A percentile compares a stretch with the other conserved stretches of the same genome.
Evolutionary conservation across 1,140 invertebrate genomes (phyloP).

Genomic region (Palaemon carinicauda): DNA sequence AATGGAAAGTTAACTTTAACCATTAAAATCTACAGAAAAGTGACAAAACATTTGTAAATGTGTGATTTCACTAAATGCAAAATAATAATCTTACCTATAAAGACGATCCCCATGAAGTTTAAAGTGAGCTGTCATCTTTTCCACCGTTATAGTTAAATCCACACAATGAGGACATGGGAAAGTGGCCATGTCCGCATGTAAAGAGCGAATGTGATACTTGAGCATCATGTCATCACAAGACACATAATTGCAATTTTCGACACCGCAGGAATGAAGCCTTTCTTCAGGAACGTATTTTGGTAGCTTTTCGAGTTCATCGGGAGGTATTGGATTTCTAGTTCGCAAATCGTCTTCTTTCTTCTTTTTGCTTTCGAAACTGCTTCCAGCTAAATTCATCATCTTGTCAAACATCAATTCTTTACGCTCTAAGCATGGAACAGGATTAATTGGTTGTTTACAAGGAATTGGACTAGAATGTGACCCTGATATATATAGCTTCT

Average conservation of each 20-base stretch:
- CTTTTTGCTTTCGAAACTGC: constrained; percentile 70
- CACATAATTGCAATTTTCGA: constrained; percentile 75
- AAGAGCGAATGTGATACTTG: constrained; percentile 75
- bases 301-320: constrained; percentile 62
- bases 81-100: constrained; percentile 74
- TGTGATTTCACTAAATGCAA: no score
- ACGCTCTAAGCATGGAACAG: constrained; percentile 79
- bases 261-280: constrained; percentile 75
- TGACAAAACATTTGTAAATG: no score
- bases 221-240: constrained; percentile 78
- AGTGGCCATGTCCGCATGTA: constrained; percentile 71
- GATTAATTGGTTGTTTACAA: constrained; percentile 72
- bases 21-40: no score
- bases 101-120: constrained; percentile 77
- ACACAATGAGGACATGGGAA: constrained; percentile 78
- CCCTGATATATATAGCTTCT: constrained; percentile 23
- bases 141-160: constrained; percentile 65
- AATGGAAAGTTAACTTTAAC: no score
- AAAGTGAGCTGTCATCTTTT: constrained; percentile 74
- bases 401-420: constrained; percentile 84
- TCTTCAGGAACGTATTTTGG: constrained; percentile 75
- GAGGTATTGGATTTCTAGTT: constrained; percentile 46
- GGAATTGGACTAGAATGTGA: constrained; percentile 45
- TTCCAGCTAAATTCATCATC: constrained; percentile 81
- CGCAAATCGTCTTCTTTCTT: constrained; percentile 49